A percentile compares a stretch with the other conserved stretches of the same genome.
Conservation (phyloP, 2,888 invertebrate genomes). For the Phymatocera aterrima region DNA sequence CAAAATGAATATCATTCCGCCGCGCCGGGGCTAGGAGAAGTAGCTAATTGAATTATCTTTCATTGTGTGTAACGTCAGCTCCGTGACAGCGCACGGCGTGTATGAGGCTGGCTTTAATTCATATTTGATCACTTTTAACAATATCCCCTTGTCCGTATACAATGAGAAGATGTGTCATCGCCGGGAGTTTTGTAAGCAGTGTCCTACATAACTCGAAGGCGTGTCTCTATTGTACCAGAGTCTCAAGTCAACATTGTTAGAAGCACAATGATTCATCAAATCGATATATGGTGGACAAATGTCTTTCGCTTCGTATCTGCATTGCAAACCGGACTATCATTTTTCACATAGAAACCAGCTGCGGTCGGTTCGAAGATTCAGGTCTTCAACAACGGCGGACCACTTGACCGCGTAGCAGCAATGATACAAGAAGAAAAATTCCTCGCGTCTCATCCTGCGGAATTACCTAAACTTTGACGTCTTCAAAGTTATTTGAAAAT, state of each 20-base stretch:
- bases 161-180: constrained; percentile 46
- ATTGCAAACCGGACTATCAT: not conserved
- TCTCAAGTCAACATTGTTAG: constrained; percentile 25
- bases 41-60: constrained; percentile 44
- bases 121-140: constrained; percentile 44
- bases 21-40: not conserved
- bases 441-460: constrained; percentile 63
- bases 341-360: not conserved
- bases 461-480: constrained; percentile 55
- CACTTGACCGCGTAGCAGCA: not conserved
- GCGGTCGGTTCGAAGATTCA: not conserved
- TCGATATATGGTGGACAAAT: not conserved
- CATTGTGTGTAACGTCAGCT: constrained; percentile 32
- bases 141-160: constrained; percentile 41
- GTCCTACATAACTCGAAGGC: constrained; percentile 45
- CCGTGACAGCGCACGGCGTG: not conserved
- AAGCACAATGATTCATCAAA: constrained; percentile 20
- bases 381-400: not conserved
- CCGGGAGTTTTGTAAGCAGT: constrained; percentile 45
- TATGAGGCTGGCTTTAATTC: not conserved
- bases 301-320: not conserved
- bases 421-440: constrained; percentile 3
- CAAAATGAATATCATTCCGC: constrained; percentile 9
- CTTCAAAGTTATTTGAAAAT: constrained; percentile 48
- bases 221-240: constrained; percentile 41